These are phyloP conservation scores for Gymnothorax javanicus DNA, from an alignment of 2,797 vertebrate genomes.

Conservation along the genomic window DNA sequence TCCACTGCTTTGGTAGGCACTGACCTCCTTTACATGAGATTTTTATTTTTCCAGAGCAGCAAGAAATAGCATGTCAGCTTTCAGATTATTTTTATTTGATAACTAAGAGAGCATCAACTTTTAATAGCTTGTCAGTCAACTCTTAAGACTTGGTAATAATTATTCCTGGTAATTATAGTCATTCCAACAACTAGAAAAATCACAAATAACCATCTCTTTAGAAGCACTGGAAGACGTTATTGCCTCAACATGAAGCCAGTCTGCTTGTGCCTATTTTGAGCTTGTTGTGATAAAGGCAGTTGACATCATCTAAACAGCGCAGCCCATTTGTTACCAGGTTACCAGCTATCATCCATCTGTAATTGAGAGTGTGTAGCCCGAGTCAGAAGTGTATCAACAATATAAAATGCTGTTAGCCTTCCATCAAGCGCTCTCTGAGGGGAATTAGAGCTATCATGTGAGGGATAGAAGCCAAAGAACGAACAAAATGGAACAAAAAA, in stretches of 20 bases:
- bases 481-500: constrained; percentile 50
- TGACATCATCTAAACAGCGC: constrained; percentile 74
- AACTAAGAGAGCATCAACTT: constrained; percentile 36
- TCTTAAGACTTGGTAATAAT: constrained; percentile 48
- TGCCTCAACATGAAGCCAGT: constrained; percentile 34
- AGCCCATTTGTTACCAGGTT: constrained; percentile 78
- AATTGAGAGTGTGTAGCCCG: constrained; percentile 73
- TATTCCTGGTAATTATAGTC: constrained; percentile 58
- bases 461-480: constrained; percentile 58
- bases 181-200: constrained; percentile 57
- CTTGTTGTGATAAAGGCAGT: constrained; percentile 69
- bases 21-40: constrained; percentile 33
- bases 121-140: constrained; percentile 43
- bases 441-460: constrained; percentile 76
- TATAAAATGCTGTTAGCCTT: constrained; percentile 78
- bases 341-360: constrained; percentile 74
- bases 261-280: constrained; percentile 63
- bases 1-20: constrained; percentile 33
- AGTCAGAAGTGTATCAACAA: constrained; percentile 76
- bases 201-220: constrained; percentile 66
- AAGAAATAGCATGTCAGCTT: not conserved
- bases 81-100: constrained; percentile 46
- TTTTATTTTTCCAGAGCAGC: constrained; percentile 10
- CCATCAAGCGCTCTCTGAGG: constrained; percentile 73
- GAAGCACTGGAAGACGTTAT: constrained; percentile 37